Evolutionary conservation across 2,888 invertebrate genomes (phyloP), one percentile per base, ranked within the genome.

Genomic region (Malthinus seriepunctatus): DNA sequence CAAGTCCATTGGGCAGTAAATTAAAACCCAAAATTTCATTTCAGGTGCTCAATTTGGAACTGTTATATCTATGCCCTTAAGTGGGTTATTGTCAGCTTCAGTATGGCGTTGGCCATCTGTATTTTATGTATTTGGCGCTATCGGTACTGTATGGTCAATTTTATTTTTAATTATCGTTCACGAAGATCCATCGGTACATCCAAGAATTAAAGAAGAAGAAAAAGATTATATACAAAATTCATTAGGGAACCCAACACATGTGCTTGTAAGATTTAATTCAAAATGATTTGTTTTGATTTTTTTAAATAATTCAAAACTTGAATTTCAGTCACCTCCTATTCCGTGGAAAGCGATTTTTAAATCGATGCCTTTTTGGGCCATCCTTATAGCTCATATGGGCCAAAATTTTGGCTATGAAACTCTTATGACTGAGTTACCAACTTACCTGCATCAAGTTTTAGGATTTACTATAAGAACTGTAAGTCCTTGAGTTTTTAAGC

Each of bases 331-430:
- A 44, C 91, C 91, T 9, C 89, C 91, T 1, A 90, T 93, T 66
- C 95, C 95, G 6, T 93, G 91, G 89, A 82, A 78, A 68, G 81
- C 88, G 45, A 92, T 95, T 67, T 70, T 89, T 3, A 83, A 83
- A 51, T 93, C 92, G 1, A 76, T 88, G 74, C 93, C 93, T n/a
- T 91, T 94, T 80, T 94, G 92, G 88, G 94, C 93, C 1, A 91
- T 95, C 69, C 84, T 94, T 70, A 80, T 94, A 51, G 93, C 93
- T 9, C 86, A 93, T 75, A 91, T 94, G 88, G 93, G 93, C 1
- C 93, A 94, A 78, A 93, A 93, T 80, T 94, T 93, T 75, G 93
- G 93, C 53, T 93, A 93, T 78, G 93, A 93, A 79, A 94, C 93
- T 0, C 82, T 93, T 50, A 91, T 94, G 91, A 93, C 93, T 0